Base-by-base conservation (phyloP, 2,113 vertebrate species). In the Prionailurus bengalensis region DNA sequence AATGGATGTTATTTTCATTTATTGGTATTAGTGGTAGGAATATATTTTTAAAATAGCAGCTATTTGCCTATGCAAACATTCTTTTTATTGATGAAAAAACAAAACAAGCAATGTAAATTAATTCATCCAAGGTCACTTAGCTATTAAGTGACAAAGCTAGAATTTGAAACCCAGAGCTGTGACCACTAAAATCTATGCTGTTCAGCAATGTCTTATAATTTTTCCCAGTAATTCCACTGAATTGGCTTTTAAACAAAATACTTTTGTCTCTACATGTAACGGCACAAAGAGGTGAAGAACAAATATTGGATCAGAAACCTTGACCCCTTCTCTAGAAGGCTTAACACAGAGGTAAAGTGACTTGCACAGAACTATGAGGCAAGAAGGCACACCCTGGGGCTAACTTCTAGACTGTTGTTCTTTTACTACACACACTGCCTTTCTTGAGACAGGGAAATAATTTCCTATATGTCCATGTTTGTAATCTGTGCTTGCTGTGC, bases 201-300 rank as follows among this genome's bases (percentile, higher is more conserved):
- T 87, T 61, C 92, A 36, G 33, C 5, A 17, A 36, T 31, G 3
- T 55, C 63, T 71, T 45, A 73, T 11, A 82, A 51, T 86, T 71
- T 48, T 39, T 12, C 15, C 61, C 17, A 48, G n/a, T 39, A 94
- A 76, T 66, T 95, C n/a, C 58, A 76, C 36, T 66, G 45, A 84
- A 87, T 8, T 71, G 70, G 61, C 27, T 48, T 95, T 73, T 78
- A 95, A 68, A 53, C 19, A 63, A 95, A 84, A 76, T 70, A 74
- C 11, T 73, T 84, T 91, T 73, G 8, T 90, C 61, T 79, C 61
- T 83, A 15, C 0, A 4, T 89, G 14, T 48, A 81, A 87, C 0
- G 14, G 36, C 25, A 17, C 39, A 92, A 23, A 85, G 27, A 81
- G 27, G 14, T 53, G 5, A 82, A 66, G n/a, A 78, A 65, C 36